Percentiles rank a stretch among this genome's conserved stretches.
phyloP scores from a whole-genome alignment of 2,113 vertebrate genomes.

The Mixornis gularis region DNA sequence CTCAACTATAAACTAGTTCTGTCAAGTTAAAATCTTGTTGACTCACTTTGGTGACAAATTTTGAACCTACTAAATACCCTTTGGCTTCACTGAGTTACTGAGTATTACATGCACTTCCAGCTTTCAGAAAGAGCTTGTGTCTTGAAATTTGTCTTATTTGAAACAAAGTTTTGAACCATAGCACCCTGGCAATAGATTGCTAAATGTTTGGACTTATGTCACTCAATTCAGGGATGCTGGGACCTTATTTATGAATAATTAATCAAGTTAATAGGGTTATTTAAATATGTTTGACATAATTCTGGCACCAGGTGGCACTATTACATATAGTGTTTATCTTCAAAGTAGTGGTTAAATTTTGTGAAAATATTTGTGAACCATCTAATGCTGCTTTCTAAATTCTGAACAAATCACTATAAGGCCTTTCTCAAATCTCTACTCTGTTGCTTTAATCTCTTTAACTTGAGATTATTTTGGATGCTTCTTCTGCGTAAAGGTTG shows the following conservation, averaged over 20 bases:
- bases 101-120: background rate
- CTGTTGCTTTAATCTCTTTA: background rate
- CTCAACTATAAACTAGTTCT: constrained; percentile 14
- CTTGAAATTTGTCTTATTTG: background rate
- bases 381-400: background rate
- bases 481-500: background rate
- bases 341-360: background rate
- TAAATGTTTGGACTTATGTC: background rate
- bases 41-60: background rate
- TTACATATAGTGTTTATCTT: background rate
- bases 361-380: background rate
- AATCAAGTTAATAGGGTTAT: background rate
- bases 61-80: background rate
- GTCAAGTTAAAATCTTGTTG: background rate
- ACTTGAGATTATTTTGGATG: background rate
- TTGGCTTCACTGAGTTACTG: background rate
- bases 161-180: background rate
- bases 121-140: background rate
- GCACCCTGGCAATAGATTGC: background rate
- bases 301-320: constrained; percentile 39
- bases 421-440: background rate
- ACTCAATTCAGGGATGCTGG: background rate
- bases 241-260: background rate
- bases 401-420: background rate
- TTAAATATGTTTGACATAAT: background rate